A percentile compares a stretch with the other conserved stretches of the same genome.
These are phyloP conservation scores for Pipa parva DNA, from an alignment of 2,113 vertebrate species.

Conservation along the genomic window DNA sequence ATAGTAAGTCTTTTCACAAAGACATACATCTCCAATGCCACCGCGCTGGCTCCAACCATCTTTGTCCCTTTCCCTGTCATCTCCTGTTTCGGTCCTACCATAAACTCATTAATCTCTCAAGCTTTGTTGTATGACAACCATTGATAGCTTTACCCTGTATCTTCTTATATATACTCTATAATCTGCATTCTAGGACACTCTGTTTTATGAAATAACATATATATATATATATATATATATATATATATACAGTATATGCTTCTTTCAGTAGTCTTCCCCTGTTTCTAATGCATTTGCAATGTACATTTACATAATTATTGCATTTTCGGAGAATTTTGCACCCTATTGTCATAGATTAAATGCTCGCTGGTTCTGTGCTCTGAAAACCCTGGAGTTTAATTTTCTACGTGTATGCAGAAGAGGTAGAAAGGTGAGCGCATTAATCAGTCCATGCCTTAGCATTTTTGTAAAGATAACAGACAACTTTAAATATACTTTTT, in stretches of 20 bases:
- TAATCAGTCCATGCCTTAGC: not conserved
- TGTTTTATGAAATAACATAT: conserved; percentile 16
- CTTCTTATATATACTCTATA: not conserved
- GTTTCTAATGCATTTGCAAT: conserved; percentile 21
- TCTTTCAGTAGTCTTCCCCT: not conserved
- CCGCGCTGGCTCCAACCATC: not conserved
- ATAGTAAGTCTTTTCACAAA: conserved; percentile 1
- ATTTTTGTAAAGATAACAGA: not conserved
- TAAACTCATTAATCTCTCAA: conserved; percentile 24
- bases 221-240: no score
- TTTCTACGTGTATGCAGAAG: not conserved
- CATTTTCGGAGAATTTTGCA: conserved; percentile 5
- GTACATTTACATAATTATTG: conserved; percentile 17
- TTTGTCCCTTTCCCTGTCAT: conserved; percentile 18
- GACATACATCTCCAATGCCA: not conserved
- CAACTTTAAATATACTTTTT: not conserved
- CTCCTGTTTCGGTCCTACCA: conserved; percentile 6
- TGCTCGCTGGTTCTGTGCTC: not conserved
- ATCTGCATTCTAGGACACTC: conserved; percentile 3
- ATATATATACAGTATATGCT: no score
- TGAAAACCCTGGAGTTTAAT: not conserved
- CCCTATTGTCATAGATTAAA: conserved; percentile 4
- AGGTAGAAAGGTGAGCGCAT: not conserved
- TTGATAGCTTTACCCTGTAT: not conserved
- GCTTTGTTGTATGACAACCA: conserved; percentile 1